Evolutionary conservation across 2,797 vertebrate species (phyloP).

Genomic region (Allobates femoralis): DNA sequence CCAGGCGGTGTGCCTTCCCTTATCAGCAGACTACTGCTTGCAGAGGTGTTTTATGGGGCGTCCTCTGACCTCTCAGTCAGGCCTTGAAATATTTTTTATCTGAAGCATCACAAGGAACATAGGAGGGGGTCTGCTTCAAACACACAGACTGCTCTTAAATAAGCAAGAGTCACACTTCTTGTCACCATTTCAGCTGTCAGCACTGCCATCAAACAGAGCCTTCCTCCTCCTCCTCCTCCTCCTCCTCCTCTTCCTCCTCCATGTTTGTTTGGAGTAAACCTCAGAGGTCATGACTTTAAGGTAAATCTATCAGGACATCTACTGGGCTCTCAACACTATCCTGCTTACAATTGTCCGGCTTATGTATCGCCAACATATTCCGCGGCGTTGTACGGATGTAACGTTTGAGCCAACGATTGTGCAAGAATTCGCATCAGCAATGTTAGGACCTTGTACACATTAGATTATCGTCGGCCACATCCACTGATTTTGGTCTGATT

Average conservation of each 20-base stretch:
- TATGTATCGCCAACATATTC: background rate
- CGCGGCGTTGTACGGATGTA: background rate
- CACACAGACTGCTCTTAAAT: conserved; percentile 69
- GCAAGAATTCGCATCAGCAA: background rate
- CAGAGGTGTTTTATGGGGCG: conserved; percentile 61
- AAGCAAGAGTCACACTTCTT: conserved; percentile 59
- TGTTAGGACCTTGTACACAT: too few relatives aligned
- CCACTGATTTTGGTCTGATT: too few relatives aligned
- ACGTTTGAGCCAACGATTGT: background rate
- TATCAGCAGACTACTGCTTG: conserved; percentile 34
- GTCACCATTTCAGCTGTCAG: conserved; percentile 66
- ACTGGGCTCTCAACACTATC: conserved; percentile 62
- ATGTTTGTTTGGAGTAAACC: conserved; percentile 52
- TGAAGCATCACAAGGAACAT: conserved; percentile 55
- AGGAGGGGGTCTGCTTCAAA: conserved; percentile 67
- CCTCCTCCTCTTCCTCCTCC: background rate
- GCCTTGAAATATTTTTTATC: conserved; percentile 65
- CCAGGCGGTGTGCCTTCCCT: background rate
- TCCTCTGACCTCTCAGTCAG: conserved; percentile 55
- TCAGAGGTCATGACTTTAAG: conserved; percentile 50
- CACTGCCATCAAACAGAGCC: conserved; percentile 18
- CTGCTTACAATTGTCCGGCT: background rate
- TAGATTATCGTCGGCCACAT: too few relatives aligned
- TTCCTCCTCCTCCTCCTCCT: background rate
- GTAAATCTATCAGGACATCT: conserved; percentile 66